Base-by-base conservation (phyloP, 2,797 vertebrate species). In the Eleutherodactylus coqui region DNA sequence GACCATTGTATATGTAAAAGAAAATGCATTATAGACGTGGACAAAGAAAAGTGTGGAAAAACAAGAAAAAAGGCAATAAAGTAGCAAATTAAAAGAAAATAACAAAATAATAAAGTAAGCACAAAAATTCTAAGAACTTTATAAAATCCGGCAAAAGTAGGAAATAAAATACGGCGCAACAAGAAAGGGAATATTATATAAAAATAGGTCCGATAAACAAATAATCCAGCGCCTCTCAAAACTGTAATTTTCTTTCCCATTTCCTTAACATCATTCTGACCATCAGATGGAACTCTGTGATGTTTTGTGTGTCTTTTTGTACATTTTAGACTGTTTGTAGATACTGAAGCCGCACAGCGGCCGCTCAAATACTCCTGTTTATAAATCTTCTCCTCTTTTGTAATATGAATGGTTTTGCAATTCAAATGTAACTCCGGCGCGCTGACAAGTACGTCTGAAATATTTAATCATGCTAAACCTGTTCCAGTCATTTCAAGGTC, bases 391-490 rank as follows among this genome's bases (percentile, higher is more conserved):
- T 29, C 67, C 45, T 75, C 55, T 47, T 80, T 84, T 84, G 76
- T 87, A 84, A 87, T 64, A 62, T 53, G 62, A 87, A 76, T 45
- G 69, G 79, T 80, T 87, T 87, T 84, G 82, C 86, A 87, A 87
- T 87, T 84, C 82, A 84, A 80, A 87, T 87, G 53, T 79, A 80
- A 73, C 69, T 84, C 75, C 41, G 58, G 41, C 43, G 41, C 43
- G 82, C 86, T 87, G 86, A 87, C 82, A 84, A 80, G 72, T 82
- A 47, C 38, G 53, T 75, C 53, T 72, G 76, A 87, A 87, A 87
- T 87, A 79, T 84, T 87, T 87, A 87, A 87, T 87, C 86, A 87
- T 84, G 76, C 67, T 64, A 79, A 83, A 83, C 82, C 82, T 75
- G 76, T 80, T 80, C 75, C 82, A 87, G 82, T 80, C 82, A 75